Evolutionary conservation across 2,888 invertebrate species (phyloP).

Genomic region (Endotricha flammealis): DNA sequence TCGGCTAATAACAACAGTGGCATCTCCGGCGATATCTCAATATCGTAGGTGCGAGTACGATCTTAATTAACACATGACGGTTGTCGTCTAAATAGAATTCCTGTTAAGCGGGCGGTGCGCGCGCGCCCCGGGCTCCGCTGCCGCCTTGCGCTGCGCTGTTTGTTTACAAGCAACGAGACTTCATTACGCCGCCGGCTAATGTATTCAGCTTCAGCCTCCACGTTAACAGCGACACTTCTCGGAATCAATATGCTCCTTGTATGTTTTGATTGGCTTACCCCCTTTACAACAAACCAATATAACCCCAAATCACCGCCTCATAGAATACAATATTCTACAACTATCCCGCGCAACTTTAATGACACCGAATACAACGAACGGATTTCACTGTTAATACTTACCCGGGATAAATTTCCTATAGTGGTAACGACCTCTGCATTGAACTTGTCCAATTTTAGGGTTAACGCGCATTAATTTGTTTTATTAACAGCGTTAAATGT

Average conservation of each 20-base stretch:
- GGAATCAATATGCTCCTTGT: conserved; percentile 79
- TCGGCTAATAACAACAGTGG: conserved; percentile 72
- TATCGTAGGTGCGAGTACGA: conserved; percentile 73
- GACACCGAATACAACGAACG: conserved; percentile 75
- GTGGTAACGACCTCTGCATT: conserved; percentile 75
- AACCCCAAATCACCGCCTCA: conserved; percentile 41
- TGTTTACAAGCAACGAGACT: conserved; percentile 78
- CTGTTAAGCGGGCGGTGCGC: conserved; percentile 69
- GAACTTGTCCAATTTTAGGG: conserved; percentile 78
- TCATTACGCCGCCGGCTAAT: conserved; percentile 78
- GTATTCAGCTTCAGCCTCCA: conserved; percentile 79
- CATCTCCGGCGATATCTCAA: conserved; percentile 73
- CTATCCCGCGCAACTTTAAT: conserved; percentile 53
- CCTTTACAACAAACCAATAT: conserved; percentile 39
- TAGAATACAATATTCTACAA: conserved; percentile 53
- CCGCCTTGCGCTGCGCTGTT: conserved; percentile 50
- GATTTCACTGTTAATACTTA: conserved; percentile 77
- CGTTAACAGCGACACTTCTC: conserved; percentile 79
- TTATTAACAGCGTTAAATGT: conserved; percentile 72
- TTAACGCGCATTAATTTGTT: conserved; percentile 73
- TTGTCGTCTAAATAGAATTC: conserved; percentile 76
- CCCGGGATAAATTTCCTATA: conserved; percentile 73
- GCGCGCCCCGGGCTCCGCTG: conserved; percentile 52
- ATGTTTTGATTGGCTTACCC: conserved; percentile 75
- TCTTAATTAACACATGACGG: conserved; percentile 77